A percentile compares a stretch with the other conserved stretches of the same genome.
phyloP scores from a whole-genome alignment of 2,797 vertebrate species.

The Glyptemys insculpta region DNA sequence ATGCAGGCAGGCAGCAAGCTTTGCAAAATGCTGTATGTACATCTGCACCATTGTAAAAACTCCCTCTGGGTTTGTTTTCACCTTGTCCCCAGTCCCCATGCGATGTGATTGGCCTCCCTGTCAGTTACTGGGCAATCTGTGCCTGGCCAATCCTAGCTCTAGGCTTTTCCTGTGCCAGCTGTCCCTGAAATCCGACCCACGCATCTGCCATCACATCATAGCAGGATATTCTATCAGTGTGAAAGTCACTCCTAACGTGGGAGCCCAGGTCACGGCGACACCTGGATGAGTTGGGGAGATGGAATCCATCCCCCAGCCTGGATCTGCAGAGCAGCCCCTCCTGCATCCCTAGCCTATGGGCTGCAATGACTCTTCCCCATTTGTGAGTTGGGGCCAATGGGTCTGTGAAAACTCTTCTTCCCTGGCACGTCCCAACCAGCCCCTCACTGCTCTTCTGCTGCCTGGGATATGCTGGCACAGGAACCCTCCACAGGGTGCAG shows the following conservation, averaged over 20 bases:
- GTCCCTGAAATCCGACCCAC: not conserved
- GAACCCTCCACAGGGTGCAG: fast-evolving
- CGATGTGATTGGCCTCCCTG: not conserved
- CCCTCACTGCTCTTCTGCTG: not conserved
- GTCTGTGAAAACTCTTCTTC: not conserved
- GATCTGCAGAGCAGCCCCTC: not conserved
- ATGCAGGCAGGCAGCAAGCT: not conserved
- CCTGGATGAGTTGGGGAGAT: not conserved
- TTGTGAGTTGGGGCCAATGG: not conserved
- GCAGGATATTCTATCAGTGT: not conserved
- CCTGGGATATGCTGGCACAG: not conserved
- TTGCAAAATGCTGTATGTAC: not conserved
- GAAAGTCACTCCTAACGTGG: not conserved
- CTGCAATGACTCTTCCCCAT: not conserved
- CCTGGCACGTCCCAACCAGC: not conserved
- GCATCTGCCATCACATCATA: not conserved
- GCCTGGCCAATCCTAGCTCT: not conserved
- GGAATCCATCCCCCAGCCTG: not conserved
- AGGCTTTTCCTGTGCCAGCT: not conserved
- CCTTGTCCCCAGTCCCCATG: fast-evolving
- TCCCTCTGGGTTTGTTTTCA: not conserved
- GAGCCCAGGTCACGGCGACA: not conserved
- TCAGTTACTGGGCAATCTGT: not conserved
- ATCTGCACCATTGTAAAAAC: not conserved
- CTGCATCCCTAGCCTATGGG: not conserved